phyloP scores from a whole-genome alignment of 2,113 vertebrate genomes.

The Bubo bubo region DNA sequence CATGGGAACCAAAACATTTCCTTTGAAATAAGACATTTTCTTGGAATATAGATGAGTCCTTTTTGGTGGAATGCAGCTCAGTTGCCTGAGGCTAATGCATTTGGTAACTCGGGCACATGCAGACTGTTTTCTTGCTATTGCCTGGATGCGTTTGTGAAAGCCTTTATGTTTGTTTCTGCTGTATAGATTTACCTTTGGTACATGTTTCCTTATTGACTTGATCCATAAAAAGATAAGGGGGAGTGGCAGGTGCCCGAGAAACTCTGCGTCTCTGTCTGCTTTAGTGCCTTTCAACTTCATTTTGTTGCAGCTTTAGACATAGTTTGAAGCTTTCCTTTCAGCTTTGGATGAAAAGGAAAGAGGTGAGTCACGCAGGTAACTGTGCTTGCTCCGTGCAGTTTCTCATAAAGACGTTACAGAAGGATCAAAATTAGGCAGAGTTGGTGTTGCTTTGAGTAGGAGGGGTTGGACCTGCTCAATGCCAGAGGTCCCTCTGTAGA shows the following conservation, averaged over 20 bases:
- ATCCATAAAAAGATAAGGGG: background rate
- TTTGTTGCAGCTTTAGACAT: background rate
- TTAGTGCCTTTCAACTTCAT: background rate
- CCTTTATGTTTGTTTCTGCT: background rate
- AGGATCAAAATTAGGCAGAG: background rate
- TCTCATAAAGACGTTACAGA: background rate
- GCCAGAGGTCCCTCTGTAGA: rapidly evolving
- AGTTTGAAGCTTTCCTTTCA: background rate
- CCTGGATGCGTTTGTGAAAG: background rate
- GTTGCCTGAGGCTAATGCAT: background rate
- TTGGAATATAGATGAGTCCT: background rate
- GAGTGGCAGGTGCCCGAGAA: background rate
- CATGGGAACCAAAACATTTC: background rate
- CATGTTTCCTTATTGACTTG: background rate
- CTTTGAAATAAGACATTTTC: background rate
- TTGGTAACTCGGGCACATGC: background rate
- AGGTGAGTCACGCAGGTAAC: background rate
- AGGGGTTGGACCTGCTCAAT: background rate
- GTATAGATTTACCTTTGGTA: background rate
- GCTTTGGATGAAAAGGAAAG: background rate
- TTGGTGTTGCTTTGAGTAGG: background rate
- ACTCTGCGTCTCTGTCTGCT: rapidly evolving
- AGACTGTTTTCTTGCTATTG: background rate
- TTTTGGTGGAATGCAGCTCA: background rate
- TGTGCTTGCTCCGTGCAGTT: background rate